Evolutionary conservation across 2,888 invertebrate genomes (phyloP), one percentile per base, ranked within the genome.

Genomic region (Desoria tigrina): DNA sequence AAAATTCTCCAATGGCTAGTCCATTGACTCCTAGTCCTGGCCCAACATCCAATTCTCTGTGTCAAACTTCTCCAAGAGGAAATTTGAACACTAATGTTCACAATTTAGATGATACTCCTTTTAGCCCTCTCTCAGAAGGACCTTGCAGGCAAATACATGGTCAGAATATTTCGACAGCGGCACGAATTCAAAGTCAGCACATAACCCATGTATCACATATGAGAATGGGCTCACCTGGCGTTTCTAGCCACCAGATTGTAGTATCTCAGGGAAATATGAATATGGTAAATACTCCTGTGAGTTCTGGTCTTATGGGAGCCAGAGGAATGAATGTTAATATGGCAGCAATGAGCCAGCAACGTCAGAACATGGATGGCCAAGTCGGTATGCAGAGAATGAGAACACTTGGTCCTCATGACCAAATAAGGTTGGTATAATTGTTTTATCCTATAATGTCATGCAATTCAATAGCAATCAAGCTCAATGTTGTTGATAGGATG

Each of bases 61-160:
- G 72, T 16, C 77, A 76, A 58, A 71, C 74, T 6, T 75, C 76
- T 24, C 74, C 76, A 16, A 63, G 76, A 49, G 71, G 71, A n/a
- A 57, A 66, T 21, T 57, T 74, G 2, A 66, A 68, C 42, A 57
- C 64, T 37, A 63, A 62, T 4, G 63, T 73, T 26, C 75, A 74
- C 58, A 68, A 71, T 51, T 63, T 75, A 61, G 85, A 86, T 64
- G 85, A 85, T 61, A 84, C 84, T 76, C 83, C 84, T 0, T 84
- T 84, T 72, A 84, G 83, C 77, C 86, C 86, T 0, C 84, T 84
- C 2, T 78, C 81, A 7, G 81, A 75, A 28, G 75, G 74, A 42
- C 68, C 71, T 16, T 65, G 42, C 59, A 60, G 42, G 59, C 55
- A 61, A 56, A 57, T 49, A 23, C 18, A 42, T 24, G 6, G 42